Evolutionary conservation across 2,797 vertebrate species (phyloP), one percentile per base, ranked within the genome.

Genomic region (Salarias fasciatus): DNA sequence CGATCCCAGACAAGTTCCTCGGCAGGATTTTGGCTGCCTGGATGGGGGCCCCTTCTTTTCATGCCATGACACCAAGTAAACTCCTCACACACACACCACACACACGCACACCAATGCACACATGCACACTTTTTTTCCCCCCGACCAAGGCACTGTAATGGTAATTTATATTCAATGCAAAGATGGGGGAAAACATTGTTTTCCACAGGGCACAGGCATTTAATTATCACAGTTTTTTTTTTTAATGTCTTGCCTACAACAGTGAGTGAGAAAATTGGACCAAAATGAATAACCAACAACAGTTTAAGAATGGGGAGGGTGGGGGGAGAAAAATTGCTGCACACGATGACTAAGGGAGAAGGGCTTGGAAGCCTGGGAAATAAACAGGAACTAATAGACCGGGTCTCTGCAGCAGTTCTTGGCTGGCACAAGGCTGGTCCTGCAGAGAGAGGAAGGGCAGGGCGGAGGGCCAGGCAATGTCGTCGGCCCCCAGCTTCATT

Each of bases 1-100:
- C 93, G 81, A 83, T 95, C 94, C 88, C 91, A 93, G 94, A 95
- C 94, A 93, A 95, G 95, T 95, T 95, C 93, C 95, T 95, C 94
- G 90, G 93, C 94, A 93, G 95, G 93, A 94, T 92, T 93, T 93
- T 82, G 92, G 94, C 94, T 93, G 95, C 94, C 91, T 94, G 91
- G 83, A 85, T 88, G 76, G 90, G 91, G 94, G 92, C 94, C 93
- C 87, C 84, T 94, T 93, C 94, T 92, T 94, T 93, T 91, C 89
- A 93, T 50, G 57, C 86, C 18, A 24, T 93, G 92, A 94, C 94
- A 93, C 85, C 94, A 94, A 94, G 91, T 93, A 86, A 93, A 93
- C 90, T 88, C 92, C 84, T 90, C 36, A 56, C 15, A 65, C 62
- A 73, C 63, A n/a, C n/a, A n/a, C n/a, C n/a, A n/a, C n/a, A n/a